These are phyloP conservation scores for Oreonectes daqikongensis DNA, from an alignment of 2,797 vertebrate genomes.

Conservation along the genomic window DNA sequence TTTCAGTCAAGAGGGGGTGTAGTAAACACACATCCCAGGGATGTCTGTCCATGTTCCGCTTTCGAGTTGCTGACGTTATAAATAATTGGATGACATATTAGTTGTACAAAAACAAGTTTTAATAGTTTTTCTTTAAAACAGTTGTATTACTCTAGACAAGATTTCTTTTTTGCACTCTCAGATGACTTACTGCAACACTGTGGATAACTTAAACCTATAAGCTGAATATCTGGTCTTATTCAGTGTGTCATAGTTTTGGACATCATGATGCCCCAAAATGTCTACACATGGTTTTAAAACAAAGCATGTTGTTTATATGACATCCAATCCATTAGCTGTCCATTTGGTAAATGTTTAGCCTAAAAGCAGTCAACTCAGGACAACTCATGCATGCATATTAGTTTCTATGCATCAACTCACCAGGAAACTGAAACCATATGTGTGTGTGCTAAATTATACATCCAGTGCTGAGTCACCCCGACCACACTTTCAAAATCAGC, in stretches of 20 bases:
- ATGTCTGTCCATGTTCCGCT: background rate
- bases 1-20: background rate
- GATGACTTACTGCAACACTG: background rate
- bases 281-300: too few species aligned
- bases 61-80: background rate
- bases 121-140: too few species aligned
- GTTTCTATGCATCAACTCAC: constrained; percentile 7
- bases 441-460: constrained; percentile 21
- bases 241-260: too few species aligned
- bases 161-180: background rate
- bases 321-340: too few species aligned
- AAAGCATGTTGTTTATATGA: too few species aligned
- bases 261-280: too few species aligned
- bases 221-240: background rate
- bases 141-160: too few species aligned
- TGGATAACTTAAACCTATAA: background rate
- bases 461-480: constrained; percentile 22
- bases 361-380: background rate
- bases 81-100: too few species aligned
- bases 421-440: constrained; percentile 34
- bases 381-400: constrained; percentile 16
- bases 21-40: background rate
- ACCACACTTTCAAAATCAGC: background rate
- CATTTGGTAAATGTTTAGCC: too few species aligned
- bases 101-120: too few species aligned